Conservation (phyloP, 2,797 vertebrate genomes). For the Triplophysa yarkandensis region DNA sequence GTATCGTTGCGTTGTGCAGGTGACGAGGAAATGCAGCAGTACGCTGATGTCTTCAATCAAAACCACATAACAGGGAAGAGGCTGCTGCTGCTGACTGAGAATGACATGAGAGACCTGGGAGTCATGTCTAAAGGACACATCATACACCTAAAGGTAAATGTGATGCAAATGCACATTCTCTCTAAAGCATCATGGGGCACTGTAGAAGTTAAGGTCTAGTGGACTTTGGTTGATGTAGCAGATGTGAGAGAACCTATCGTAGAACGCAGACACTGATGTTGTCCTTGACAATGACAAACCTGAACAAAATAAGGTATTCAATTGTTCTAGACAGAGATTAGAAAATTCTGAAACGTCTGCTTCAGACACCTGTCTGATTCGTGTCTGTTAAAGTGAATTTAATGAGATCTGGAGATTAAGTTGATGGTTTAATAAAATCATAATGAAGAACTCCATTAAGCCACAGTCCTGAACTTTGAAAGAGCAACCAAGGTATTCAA, state of each 20-base stretch:
- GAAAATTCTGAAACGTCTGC: too few species aligned
- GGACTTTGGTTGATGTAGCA: too few species aligned
- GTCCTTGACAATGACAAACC: too few species aligned
- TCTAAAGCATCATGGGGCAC: too few species aligned
- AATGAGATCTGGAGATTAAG: neutral
- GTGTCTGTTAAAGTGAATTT: neutral
- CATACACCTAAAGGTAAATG: conserved; percentile 92
- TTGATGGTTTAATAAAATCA: conserved; percentile 3
- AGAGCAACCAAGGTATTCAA: conserved; percentile 28
- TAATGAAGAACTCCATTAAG: conserved; percentile 18
- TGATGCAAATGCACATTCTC: conserved; percentile 25
- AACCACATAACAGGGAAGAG: conserved; percentile 95
- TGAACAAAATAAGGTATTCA: too few species aligned
- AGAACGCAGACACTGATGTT: too few species aligned
- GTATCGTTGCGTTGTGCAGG: conserved; percentile 69
- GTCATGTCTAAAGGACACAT: conserved; percentile 94
- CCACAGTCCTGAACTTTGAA: conserved; percentile 5
- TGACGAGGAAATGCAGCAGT: conserved; percentile 81
- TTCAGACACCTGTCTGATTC: neutral
- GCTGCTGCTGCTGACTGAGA: conserved; percentile 87
- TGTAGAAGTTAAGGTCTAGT: too few species aligned
- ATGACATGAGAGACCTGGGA: conserved; percentile 94
- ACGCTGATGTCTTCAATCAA: conserved; percentile 89
- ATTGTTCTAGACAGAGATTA: too few species aligned
- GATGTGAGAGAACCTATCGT: too few species aligned